phyloP scores from a whole-genome alignment of 2,888 invertebrate species.

The Electrophaes corylata region DNA sequence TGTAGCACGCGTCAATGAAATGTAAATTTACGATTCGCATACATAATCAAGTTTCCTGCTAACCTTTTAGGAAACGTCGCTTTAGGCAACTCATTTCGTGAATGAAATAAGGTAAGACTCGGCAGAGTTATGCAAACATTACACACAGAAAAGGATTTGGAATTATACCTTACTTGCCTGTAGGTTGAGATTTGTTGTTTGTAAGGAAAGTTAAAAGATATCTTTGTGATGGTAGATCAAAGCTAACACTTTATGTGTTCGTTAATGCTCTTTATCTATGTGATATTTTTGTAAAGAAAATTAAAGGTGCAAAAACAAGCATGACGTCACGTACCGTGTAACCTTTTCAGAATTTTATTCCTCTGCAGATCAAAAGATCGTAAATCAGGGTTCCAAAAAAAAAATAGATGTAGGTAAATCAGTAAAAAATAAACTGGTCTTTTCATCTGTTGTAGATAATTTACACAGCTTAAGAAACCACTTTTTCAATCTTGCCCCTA shows the following conservation, averaged over 20 bases:
- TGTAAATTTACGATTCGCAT: constrained; percentile 30
- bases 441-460: no score
- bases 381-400: background rate
- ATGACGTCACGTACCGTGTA: no score
- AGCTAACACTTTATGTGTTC: background rate
- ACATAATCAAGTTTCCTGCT: constrained; percentile 27
- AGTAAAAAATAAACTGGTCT: no score
- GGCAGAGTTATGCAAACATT: constrained; percentile 18
- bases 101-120: constrained; percentile 20
- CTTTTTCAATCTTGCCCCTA: no score
- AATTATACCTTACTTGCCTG: constrained; percentile 7
- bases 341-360: no score
- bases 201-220: background rate
- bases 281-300: background rate
- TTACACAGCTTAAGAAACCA: no score
- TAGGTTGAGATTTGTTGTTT: constrained; percentile 4
- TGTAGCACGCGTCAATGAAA: constrained; percentile 29
- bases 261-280: background rate
- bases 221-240: background rate
- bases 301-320: no score
- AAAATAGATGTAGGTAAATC: background rate
- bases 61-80: constrained; percentile 27
- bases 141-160: constrained; percentile 10
- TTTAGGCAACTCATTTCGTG: constrained; percentile 23
- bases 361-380: no score